Conservation (phyloP, 2,113 vertebrate species). For the Limnothrissa miodon region DNA sequence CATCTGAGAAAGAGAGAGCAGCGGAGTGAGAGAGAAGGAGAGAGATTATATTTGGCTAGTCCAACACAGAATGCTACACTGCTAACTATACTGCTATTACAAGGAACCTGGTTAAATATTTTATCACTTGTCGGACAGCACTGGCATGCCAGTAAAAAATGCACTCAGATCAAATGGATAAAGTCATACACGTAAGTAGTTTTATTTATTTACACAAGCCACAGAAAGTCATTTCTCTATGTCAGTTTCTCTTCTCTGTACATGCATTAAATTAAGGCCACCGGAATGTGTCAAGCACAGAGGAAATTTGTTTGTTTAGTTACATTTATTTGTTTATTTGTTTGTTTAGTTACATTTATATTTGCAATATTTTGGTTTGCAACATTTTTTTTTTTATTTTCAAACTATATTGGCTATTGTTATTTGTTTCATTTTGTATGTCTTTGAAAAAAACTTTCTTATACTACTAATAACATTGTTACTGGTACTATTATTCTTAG, state of each 20-base stretch:
- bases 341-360: neutral
- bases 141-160: neutral
- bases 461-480: neutral
- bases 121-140: neutral
- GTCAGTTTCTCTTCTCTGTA: too few relatives aligned
- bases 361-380: too few relatives aligned
- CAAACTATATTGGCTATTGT: neutral
- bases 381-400: neutral
- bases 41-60: neutral
- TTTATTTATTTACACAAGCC: neutral
- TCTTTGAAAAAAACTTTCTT: neutral
- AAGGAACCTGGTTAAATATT: neutral
- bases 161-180: neutral
- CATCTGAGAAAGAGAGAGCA: too few relatives aligned
- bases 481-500: neutral
- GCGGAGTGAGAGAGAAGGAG: neutral
- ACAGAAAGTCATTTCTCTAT: neutral
- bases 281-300: neutral
- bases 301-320: too few relatives aligned
- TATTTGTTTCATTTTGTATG: neutral
- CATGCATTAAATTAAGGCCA: neutral
- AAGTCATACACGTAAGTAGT: neutral
- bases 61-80: neutral
- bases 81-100: neutral
- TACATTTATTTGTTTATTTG: too few relatives aligned